Conservation (phyloP, 2,113 vertebrate genomes). For the Eudyptes chrysolophus region DNA sequence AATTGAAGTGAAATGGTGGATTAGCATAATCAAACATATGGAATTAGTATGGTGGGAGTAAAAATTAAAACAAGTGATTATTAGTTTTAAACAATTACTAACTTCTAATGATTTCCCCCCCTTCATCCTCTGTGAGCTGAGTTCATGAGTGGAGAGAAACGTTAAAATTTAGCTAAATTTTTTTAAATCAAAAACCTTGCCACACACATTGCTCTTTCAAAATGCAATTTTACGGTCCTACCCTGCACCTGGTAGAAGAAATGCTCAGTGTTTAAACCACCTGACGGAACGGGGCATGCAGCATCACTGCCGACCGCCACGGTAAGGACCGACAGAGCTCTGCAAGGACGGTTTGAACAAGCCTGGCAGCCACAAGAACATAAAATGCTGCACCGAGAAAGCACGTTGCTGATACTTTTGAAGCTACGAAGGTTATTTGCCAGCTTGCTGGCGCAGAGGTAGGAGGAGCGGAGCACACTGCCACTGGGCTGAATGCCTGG, state of each 20-base stretch:
- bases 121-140: neutral
- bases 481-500: neutral
- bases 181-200: neutral
- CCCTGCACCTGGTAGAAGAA: neutral
- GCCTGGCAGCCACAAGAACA: neutral
- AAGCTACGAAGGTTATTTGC: neutral
- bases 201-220: neutral
- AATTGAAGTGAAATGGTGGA: neutral
- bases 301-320: fast-evolving
- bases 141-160: neutral
- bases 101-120: neutral
- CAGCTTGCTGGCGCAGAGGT: neutral
- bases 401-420: neutral
- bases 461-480: neutral
- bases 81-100: neutral
- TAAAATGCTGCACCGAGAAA: fast-evolving
- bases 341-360: neutral
- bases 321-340: fast-evolving
- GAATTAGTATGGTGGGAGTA: neutral
- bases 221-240: neutral
- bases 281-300: fast-evolving
- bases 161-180: neutral
- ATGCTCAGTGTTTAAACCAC: neutral
- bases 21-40: constrained; percentile 5
- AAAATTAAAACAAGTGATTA: neutral